Conservation (phyloP, 2,888 invertebrate genomes). For the Teleogryllus oceanicus region DNA sequence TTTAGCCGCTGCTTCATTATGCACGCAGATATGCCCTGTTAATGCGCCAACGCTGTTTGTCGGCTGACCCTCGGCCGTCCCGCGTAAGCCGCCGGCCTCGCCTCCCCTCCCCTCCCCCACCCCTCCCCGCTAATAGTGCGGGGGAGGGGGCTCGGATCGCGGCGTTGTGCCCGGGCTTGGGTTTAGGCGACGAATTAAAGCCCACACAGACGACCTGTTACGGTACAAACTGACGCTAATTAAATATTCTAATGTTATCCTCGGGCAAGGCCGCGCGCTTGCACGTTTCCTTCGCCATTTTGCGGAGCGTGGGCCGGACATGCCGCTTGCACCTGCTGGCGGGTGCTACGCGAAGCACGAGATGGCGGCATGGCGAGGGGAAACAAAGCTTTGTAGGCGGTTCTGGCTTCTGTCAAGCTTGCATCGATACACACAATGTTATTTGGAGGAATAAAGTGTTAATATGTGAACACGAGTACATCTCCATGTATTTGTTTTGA, state of each 20-base stretch:
- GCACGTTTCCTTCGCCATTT: background rate
- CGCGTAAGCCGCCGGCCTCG: background rate
- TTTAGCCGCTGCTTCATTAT: slow-evolving; percentile 18
- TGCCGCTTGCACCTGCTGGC: too few relatives aligned
- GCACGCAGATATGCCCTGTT: slow-evolving; percentile 7
- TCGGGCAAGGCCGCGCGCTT: background rate
- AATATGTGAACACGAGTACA: too few relatives aligned
- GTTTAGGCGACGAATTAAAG: background rate
- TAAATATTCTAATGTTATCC: slow-evolving; percentile 6
- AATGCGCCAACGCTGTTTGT: slow-evolving; percentile 18
- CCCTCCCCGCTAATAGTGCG: background rate
- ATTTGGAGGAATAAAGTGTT: too few relatives aligned
- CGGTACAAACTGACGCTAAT: background rate
- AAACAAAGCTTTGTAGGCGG: too few relatives aligned
- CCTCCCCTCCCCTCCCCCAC: background rate
- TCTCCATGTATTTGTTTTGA: too few relatives aligned
- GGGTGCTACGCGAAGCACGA: too few relatives aligned
- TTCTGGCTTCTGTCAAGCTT: too few relatives aligned
- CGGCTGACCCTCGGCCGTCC: slow-evolving; percentile 8
- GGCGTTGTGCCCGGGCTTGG: too few relatives aligned
- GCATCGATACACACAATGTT: too few relatives aligned
- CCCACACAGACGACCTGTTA: background rate
- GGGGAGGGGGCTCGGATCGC: too few relatives aligned
- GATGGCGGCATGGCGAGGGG: too few relatives aligned
- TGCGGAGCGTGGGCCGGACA: background rate